Percentiles rank a stretch among this genome's conserved stretches.
Conservation (phyloP, 2,797 vertebrate species). For the Cossypha niveicapilla region DNA sequence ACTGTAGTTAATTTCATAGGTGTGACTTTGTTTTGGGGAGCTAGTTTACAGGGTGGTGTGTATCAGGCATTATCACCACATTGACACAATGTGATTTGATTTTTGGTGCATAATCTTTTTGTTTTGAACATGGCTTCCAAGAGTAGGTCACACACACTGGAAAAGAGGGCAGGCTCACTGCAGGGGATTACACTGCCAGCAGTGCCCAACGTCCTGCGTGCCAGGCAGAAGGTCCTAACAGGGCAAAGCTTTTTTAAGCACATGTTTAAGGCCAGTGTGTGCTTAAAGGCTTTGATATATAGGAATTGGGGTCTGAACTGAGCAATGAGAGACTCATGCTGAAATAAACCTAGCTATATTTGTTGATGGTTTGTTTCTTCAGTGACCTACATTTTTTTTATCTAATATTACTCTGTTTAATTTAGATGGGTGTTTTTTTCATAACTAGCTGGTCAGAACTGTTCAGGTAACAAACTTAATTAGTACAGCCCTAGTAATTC, state of each 20-base stretch:
- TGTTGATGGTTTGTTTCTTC: constrained; percentile 9
- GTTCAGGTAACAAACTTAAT: background rate
- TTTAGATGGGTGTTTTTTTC: background rate
- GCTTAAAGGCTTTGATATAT: background rate
- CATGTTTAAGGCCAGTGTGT: background rate
- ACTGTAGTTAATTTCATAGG: background rate
- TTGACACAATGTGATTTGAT: background rate
- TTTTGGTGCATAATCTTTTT: background rate
- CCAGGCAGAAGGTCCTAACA: background rate
- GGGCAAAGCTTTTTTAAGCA: background rate
- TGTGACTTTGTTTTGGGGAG: background rate
- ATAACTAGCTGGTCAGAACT: background rate
- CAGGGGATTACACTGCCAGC: background rate
- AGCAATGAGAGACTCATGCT: background rate
- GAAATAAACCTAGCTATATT: background rate
- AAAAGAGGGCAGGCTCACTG: background rate
- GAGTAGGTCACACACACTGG: background rate
- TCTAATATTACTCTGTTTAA: background rate
- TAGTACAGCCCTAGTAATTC: background rate
- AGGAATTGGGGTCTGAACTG: background rate
- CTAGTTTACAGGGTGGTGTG: background rate
- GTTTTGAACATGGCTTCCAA: background rate
- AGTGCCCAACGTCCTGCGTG: background rate
- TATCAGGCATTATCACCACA: background rate
- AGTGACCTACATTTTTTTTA: background rate